Conservation (phyloP, 2,113 vertebrate genomes). For the Cavia aperea region DNA sequence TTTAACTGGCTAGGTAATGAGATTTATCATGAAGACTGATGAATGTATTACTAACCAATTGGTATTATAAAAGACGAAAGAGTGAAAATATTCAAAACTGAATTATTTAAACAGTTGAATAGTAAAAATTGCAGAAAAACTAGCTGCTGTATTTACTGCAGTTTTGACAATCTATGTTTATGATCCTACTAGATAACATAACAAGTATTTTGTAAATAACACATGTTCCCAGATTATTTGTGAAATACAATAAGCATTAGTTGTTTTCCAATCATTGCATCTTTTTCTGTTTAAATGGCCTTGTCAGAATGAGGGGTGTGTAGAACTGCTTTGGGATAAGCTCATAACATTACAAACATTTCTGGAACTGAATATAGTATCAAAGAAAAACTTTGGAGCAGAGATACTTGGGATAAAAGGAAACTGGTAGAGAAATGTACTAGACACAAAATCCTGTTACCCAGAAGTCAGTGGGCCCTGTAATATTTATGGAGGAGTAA, state of each 20-base stretch:
- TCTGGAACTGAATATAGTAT: conserved; percentile 15
- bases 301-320: background rate
- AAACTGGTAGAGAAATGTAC: conserved; percentile 20
- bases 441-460: background rate
- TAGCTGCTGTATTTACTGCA: background rate
- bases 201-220: conserved; percentile 51
- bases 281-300: conserved; percentile 29
- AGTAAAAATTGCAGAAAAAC: background rate
- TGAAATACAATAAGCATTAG: conserved; percentile 16
- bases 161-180: conserved; percentile 20
- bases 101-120: background rate
- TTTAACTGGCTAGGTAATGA: conserved; percentile 40
- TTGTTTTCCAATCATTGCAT: background rate
- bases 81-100: conserved; percentile 21
- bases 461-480: background rate
- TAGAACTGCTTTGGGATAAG: conserved; percentile 41
- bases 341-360: conserved; percentile 43
- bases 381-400: conserved; percentile 31
- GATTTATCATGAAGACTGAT: conserved; percentile 24
- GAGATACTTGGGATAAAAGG: background rate
- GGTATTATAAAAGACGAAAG: conserved; percentile 43
- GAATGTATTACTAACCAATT: conserved; percentile 21
- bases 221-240: conserved; percentile 29
- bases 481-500: background rate
- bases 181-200: conserved; percentile 9